Conservation (phyloP, 2,888 invertebrate species). For the Acrocyrtus sp. region DNA sequence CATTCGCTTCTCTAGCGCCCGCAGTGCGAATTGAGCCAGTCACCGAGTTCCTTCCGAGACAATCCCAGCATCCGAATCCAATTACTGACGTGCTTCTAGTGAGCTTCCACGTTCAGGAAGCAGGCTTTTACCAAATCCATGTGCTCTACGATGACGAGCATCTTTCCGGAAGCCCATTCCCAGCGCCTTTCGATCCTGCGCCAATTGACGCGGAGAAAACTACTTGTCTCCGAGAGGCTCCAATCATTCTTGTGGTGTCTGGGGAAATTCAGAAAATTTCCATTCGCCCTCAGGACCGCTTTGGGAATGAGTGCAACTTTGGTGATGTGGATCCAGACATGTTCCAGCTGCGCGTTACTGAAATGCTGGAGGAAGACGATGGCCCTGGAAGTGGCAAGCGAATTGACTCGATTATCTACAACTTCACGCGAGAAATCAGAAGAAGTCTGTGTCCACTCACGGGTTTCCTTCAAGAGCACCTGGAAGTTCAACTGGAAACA, state of each 20-base stretch:
- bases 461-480: constrained; percentile 31
- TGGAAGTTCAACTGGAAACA: constrained; percentile 48
- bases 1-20: not conserved
- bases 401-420: constrained; percentile 56
- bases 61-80: constrained; percentile 63
- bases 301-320: constrained; percentile 60
- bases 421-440: constrained; percentile 54
- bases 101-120: constrained; percentile 68
- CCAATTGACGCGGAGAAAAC: constrained; percentile 58
- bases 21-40: constrained; percentile 64
- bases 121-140: constrained; percentile 67
- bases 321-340: constrained; percentile 56
- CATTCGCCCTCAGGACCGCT: constrained; percentile 59
- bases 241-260: constrained; percentile 51
- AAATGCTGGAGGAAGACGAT: constrained; percentile 41
- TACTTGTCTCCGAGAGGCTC: constrained; percentile 55
- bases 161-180: constrained; percentile 68
- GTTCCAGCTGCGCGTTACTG: constrained; percentile 50
- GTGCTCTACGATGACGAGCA: constrained; percentile 66
- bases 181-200: constrained; percentile 67
- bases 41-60: constrained; percentile 64
- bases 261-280: constrained; percentile 45
- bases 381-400: not conserved
- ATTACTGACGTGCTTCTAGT: constrained; percentile 66
- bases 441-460: constrained; percentile 15